A percentile compares a stretch with the other conserved stretches of the same genome.
Conservation (phyloP, 2,113 vertebrate species). For the Cariama cristata region DNA sequence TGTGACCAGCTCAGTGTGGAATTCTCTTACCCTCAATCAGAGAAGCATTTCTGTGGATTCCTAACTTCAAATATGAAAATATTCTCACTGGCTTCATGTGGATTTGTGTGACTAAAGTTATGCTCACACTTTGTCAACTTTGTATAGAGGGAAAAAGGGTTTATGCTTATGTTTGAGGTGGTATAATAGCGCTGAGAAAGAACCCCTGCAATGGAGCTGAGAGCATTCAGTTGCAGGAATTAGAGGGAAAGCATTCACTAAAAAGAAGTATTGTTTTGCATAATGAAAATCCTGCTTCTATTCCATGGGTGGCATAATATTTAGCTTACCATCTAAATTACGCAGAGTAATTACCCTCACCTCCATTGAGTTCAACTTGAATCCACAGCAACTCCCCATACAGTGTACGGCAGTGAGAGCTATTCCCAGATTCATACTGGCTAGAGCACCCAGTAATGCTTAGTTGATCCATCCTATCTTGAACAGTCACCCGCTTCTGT, state of each 20-base stretch:
- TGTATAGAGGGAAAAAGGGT: background rate
- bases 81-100: background rate
- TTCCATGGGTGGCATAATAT: background rate
- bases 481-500: slow-evolving; percentile 81
- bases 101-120: background rate
- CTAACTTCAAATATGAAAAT: background rate
- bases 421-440: slow-evolving; percentile 68
- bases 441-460: slow-evolving; percentile 78
- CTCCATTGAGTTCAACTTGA: slow-evolving; percentile 81
- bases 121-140: background rate
- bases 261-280: background rate
- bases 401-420: slow-evolving; percentile 73
- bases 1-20: background rate
- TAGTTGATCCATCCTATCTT: slow-evolving; percentile 78
- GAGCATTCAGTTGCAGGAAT: background rate
- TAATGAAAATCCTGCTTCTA: background rate
- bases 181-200: background rate
- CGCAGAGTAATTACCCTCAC: slow-evolving; percentile 64
- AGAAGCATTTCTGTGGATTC: background rate
- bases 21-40: background rate
- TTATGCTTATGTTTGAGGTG: background rate
- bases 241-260: background rate
- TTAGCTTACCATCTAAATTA: background rate
- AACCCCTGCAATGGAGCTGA: background rate
- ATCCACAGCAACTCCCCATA: slow-evolving; percentile 78